phyloP scores from a whole-genome alignment of 2,113 vertebrate genomes.

The Pomatostomus ruficeps region DNA sequence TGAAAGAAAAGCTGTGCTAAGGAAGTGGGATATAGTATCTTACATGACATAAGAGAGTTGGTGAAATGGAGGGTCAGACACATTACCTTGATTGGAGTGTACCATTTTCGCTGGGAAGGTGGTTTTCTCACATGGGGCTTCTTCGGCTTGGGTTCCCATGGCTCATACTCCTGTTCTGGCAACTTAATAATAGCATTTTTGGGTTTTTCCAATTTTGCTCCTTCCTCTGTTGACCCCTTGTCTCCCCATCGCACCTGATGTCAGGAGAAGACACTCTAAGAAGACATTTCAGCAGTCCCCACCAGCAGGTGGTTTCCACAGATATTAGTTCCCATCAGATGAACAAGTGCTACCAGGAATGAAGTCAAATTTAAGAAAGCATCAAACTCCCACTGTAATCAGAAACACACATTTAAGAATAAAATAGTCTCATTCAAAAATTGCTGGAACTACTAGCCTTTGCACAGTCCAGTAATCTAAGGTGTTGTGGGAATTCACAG shows the following conservation, averaged over 20 bases:
- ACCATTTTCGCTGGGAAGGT: slow-evolving; percentile 81
- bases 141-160: slow-evolving; percentile 78
- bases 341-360: not conserved
- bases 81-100: slow-evolving; percentile 82
- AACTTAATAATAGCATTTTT: slow-evolving; percentile 88
- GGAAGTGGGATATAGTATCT: not conserved
- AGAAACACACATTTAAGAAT: not conserved
- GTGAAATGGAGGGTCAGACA: not conserved
- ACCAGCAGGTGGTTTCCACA: not conserved
- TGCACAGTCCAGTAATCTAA: not conserved
- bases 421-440: not conserved
- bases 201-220: slow-evolving; percentile 87
- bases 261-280: not conserved
- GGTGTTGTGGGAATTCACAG: not conserved
- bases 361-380: not conserved
- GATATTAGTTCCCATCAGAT: not conserved
- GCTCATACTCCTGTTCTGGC: slow-evolving; percentile 88
- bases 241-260: slow-evolving; percentile 86
- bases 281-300: not conserved
- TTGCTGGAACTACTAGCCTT: not conserved
- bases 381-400: not conserved
- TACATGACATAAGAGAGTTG: not conserved
- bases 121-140: slow-evolving; percentile 62
- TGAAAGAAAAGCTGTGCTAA: not conserved
- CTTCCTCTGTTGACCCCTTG: slow-evolving; percentile 88